Evolutionary conservation across 1,140 invertebrate genomes (phyloP).

Genomic region (Belonocnema kinseyi): DNA sequence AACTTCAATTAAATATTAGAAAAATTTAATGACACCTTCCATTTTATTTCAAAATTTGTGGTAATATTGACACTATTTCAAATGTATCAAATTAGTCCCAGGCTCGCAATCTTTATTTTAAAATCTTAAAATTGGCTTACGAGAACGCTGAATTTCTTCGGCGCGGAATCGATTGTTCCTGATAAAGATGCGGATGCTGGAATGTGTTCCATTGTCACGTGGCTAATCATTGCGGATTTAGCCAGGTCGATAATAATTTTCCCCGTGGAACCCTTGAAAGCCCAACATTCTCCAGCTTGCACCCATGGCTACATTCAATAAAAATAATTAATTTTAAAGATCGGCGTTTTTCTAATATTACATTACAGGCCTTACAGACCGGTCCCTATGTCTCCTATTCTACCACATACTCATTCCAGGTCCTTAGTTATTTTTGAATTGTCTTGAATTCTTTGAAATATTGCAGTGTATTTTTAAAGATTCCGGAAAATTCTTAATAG

Average conservation of each 20-base stretch:
- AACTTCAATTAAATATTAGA: no score
- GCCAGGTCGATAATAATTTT: slow-evolving; percentile 66
- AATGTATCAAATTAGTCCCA: no score
- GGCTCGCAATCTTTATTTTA: no score
- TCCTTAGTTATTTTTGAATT: no score
- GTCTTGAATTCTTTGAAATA: background rate
- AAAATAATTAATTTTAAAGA: slow-evolving; percentile 3
- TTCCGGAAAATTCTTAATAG: no score
- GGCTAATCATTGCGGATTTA: slow-evolving; percentile 72
- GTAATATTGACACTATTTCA: no score
- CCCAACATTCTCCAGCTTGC: slow-evolving; percentile 94
- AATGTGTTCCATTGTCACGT: slow-evolving; percentile 93
- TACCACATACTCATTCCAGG: no score
- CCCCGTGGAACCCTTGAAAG: slow-evolving; percentile 92
- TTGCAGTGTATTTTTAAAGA: no score
- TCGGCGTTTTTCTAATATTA: background rate
- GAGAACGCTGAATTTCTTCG: slow-evolving; percentile 90
- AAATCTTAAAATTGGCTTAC: slow-evolving; percentile 72
- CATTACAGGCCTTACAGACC: background rate
- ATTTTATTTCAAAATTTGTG: no score
- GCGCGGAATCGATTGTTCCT: slow-evolving; percentile 93
- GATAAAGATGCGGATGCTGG: slow-evolving; percentile 82
- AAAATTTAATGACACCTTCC: no score
- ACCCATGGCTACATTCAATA: slow-evolving; percentile 55
- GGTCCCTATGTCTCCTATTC: no score